Evolutionary conservation across 2,888 invertebrate genomes (phyloP), one percentile per base, ranked within the genome.

Genomic region (Erebia palarica): DNA sequence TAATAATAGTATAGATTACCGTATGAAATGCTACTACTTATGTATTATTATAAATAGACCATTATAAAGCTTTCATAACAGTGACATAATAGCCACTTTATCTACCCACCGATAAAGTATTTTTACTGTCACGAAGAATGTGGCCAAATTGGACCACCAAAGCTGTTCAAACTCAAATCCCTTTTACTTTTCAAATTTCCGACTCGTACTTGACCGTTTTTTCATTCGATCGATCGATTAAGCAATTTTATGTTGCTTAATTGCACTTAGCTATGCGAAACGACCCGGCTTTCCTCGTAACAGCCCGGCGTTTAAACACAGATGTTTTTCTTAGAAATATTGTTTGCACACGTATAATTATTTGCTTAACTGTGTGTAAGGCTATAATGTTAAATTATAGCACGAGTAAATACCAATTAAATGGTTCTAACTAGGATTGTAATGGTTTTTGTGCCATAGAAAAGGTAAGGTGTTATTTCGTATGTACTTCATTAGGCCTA

Each of bases 181-280:
- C 36, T 36, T 36, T 36, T 36, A 36, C 36, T 36, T 36, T 36
- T 36, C 36, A 5, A 36, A 36, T 36, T 36, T 7, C 36, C 36
- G 36, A 2, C 36, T 36, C 63, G 49, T 21, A 16, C 63, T 63
- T 63, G 21, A 3, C 53, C 18, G 55, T 18, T 65, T 53, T 65
- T 36, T 16, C 8, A 55, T 7, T 4, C 16, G 16, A 65, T 65
- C 55, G 53, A 65, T 65, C 65, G 53, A 71, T 71, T 63, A 68
- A 71, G 63, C 66, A 63, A 71, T 68, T 71, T 69, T 70, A 70
- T 70, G 65, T 70, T 42, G 8, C 42, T 14, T 70, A 70, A 70
- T 70, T 70, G 53, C 53, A 13, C 21, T 11, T 59, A 65, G 59
- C 59, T 65, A 69, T 64, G 65, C 42, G 36, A 53, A 65, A 65